Percentiles rank a stretch among this genome's conserved stretches.
These are phyloP conservation scores for Zaprionus ornatus DNA, from an alignment of 1,140 invertebrate genomes.

Conservation along the genomic window DNA sequence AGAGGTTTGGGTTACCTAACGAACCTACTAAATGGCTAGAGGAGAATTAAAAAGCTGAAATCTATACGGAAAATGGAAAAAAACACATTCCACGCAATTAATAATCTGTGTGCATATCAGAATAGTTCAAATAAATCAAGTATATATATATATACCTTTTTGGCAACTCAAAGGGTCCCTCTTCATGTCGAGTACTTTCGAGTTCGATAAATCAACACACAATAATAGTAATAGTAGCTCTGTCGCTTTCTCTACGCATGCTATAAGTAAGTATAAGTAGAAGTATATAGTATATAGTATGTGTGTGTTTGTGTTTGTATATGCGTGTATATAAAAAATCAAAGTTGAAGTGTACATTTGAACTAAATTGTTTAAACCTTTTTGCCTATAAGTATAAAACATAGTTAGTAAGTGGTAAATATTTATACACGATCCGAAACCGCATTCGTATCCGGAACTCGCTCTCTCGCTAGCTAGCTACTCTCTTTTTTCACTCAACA, in stretches of 20 bases:
- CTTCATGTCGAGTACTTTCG: constrained; percentile 3
- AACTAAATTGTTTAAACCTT: constrained; percentile 80
- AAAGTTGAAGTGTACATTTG: constrained; percentile 73
- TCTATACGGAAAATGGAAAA: constrained; percentile 1
- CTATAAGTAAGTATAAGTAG: constrained; percentile 25
- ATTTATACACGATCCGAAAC: constrained; percentile 64
- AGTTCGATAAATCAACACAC: constrained; percentile 17
- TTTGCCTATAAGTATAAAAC: constrained; percentile 71
- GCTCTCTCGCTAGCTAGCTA: constrained; percentile 27
- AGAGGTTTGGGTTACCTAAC: constrained; percentile 20
- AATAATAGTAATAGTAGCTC: constrained; percentile 18
- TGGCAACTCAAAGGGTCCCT: background rate
- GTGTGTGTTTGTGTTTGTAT: constrained; percentile 17
- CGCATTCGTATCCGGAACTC: constrained; percentile 22
- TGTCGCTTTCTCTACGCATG: constrained; percentile 14
- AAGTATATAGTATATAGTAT: constrained; percentile 10
- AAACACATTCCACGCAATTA: background rate
- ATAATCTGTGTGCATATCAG: constrained; percentile 11
- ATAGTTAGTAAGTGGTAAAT: constrained; percentile 71
- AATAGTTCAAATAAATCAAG: constrained; percentile 11
- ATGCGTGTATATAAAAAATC: constrained; percentile 44
- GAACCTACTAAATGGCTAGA: constrained; percentile 27
- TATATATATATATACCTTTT: background rate
- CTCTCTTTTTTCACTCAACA: constrained; percentile 3
- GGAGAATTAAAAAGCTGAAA: constrained; percentile 38